A percentile compares a stretch with the other conserved stretches of the same genome.
phyloP scores from a whole-genome alignment of 2,888 invertebrate species.

The Dendrolimus houi region DNA sequence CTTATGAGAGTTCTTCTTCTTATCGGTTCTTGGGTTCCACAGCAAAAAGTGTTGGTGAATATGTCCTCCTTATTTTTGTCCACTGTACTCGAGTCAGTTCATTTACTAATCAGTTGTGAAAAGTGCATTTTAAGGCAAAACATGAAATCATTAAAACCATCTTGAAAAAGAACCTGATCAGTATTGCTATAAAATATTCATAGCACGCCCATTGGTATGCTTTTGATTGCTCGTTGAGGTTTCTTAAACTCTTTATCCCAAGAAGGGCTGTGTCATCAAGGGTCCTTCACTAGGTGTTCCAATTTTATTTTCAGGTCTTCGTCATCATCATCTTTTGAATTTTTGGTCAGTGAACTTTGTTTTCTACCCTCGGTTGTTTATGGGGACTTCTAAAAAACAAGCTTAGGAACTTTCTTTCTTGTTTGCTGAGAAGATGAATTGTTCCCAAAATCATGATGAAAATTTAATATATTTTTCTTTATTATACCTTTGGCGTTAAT shows the following conservation, averaged over 20 bases:
- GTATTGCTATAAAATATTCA: slow-evolving; percentile 99
- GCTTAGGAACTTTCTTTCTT: slow-evolving; percentile 79
- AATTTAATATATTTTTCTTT: slow-evolving; percentile 92
- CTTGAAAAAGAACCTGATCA: slow-evolving; percentile 91
- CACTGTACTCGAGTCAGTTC: slow-evolving; percentile 93
- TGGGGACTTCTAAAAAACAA: slow-evolving; percentile 66
- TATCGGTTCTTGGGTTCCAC: slow-evolving; percentile 94
- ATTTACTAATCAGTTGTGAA: slow-evolving; percentile 90
- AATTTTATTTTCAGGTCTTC: slow-evolving; percentile 61
- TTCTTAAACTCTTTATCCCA: slow-evolving; percentile 89
- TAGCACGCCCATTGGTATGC: slow-evolving; percentile 99
- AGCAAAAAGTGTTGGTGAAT: slow-evolving; percentile 95
- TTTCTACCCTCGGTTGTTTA: slow-evolving; percentile 60
- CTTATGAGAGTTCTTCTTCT: slow-evolving; percentile 94
- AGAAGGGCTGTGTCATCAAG: slow-evolving; percentile 92
- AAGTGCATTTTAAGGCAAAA: slow-evolving; percentile 95
- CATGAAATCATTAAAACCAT: slow-evolving; percentile 97
- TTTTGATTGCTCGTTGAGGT: slow-evolving; percentile 96
- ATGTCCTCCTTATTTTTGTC: slow-evolving; percentile 96
- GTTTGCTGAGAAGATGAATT: slow-evolving; percentile 83
- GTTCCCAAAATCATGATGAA: slow-evolving; percentile 91
- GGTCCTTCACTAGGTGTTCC: slow-evolving; percentile 60
- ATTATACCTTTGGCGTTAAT: slow-evolving; percentile 93
- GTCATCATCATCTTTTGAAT: slow-evolving; percentile 63
- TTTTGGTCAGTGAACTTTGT: slow-evolving; percentile 70